Percentiles rank a stretch among this genome's conserved stretches.
These are phyloP conservation scores for Aphaenogaster rudis DNA, from an alignment of 1,140 invertebrate genomes.

Conservation along the genomic window DNA sequence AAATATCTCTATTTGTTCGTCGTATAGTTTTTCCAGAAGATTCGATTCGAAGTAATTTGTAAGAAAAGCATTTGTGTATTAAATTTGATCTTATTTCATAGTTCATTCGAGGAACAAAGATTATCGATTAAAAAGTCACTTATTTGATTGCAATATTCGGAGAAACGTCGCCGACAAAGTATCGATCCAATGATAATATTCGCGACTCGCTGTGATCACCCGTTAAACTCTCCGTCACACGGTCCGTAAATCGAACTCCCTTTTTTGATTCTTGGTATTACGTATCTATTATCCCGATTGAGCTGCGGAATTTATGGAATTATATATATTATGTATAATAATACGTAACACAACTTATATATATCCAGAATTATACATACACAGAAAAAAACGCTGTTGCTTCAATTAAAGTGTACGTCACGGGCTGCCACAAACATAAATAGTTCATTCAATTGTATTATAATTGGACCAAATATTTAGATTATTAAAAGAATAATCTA, in stretches of 20 bases:
- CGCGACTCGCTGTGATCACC: slow-evolving; percentile 58
- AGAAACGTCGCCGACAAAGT: slow-evolving; percentile 21
- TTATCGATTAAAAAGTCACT: not conserved
- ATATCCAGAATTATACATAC: not conserved
- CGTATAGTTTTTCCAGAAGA: not conserved
- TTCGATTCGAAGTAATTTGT: not conserved
- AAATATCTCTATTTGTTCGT: slow-evolving; percentile 58
- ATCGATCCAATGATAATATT: slow-evolving; percentile 14
- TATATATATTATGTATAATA: not conserved
- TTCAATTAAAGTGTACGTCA: too few relatives aligned
- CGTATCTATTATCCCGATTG: not conserved
- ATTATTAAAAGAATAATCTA: too few relatives aligned
- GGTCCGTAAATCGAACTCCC: slow-evolving; percentile 17
- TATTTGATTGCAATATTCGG: not conserved
- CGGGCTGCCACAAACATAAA: too few relatives aligned
- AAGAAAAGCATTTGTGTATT: not conserved
- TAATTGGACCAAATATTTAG: too few relatives aligned
- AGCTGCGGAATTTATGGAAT: slow-evolving; percentile 25
- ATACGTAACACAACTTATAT: not conserved
- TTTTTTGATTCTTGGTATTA: not conserved
- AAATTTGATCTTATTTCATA: slow-evolving; percentile 2
- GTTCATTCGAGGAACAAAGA: not conserved
- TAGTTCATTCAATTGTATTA: too few relatives aligned
- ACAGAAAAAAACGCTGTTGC: not conserved
- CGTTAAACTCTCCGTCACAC: slow-evolving; percentile 63